These are phyloP conservation scores for Drosophila ohnishii DNA, from an alignment of 1,140 invertebrate species.

Conservation along the genomic window DNA sequence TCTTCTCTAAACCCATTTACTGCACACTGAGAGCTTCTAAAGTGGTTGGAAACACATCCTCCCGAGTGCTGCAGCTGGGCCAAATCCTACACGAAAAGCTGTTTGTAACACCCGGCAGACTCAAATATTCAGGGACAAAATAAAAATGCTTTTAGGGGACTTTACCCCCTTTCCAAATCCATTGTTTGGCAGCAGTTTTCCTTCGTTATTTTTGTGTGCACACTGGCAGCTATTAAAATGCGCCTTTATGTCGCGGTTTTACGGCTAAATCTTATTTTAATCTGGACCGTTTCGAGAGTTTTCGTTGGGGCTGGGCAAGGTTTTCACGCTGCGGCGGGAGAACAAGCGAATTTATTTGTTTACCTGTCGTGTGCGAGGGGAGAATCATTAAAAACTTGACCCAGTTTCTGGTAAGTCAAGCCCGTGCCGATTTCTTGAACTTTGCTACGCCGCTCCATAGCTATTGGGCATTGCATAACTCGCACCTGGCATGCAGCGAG, in stretches of 20 bases:
- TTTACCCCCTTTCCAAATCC: slow-evolving; percentile 20
- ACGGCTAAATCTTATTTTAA: slow-evolving; percentile 33
- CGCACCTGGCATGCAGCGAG: slow-evolving; percentile 26
- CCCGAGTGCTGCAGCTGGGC: slow-evolving; percentile 44
- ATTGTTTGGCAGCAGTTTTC: slow-evolving; percentile 41
- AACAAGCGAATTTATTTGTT: slow-evolving; percentile 59
- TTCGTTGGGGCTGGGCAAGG: slow-evolving; percentile 61
- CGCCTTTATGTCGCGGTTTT: slow-evolving; percentile 51
- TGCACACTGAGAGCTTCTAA: slow-evolving; percentile 21
- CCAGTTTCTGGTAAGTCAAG: slow-evolving; percentile 34
- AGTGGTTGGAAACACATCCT: slow-evolving; percentile 47
- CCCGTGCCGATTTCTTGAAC: slow-evolving; percentile 47
- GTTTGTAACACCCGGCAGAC: slow-evolving; percentile 26
- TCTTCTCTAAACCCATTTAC: slow-evolving; percentile 45
- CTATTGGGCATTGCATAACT: slow-evolving; percentile 43
- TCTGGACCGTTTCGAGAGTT: slow-evolving; percentile 35
- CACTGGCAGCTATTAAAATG: slow-evolving; percentile 51
- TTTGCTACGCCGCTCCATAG: slow-evolving; percentile 10
- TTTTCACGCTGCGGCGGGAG: slow-evolving; percentile 28
- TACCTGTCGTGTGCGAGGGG: slow-evolving; percentile 31
- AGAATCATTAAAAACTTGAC: slow-evolving; percentile 61
- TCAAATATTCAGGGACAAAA: slow-evolving; percentile 46
- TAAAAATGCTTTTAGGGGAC: slow-evolving; percentile 40
- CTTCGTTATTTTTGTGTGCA: slow-evolving; percentile 19
- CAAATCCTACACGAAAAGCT: slow-evolving; percentile 30